phyloP scores from a whole-genome alignment of 2,888 invertebrate species.

The Sialis fuliginosa region DNA sequence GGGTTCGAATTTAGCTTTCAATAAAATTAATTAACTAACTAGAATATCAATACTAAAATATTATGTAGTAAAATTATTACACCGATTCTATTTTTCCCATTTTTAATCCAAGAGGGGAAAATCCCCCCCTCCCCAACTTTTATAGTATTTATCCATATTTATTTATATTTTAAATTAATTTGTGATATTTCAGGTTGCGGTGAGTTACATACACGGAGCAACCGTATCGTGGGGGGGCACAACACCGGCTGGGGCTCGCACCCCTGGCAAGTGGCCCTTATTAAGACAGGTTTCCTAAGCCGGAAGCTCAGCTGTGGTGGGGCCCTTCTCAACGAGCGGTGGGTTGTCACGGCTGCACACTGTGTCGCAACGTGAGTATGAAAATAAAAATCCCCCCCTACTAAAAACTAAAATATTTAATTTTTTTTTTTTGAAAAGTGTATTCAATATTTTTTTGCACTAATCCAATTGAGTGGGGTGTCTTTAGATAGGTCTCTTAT shows the following conservation, averaged over 20 bases:
- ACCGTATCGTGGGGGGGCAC: slow-evolving; percentile 83
- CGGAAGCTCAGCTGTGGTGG: slow-evolving; percentile 87
- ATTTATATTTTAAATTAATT: slow-evolving; percentile 5
- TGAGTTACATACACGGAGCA: slow-evolving; percentile 69
- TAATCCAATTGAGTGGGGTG: no score
- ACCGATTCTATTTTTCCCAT: no score
- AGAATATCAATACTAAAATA: no score
- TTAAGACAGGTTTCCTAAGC: slow-evolving; percentile 77
- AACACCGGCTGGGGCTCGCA: slow-evolving; percentile 80
- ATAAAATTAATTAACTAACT: no score
- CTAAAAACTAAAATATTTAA: not conserved
- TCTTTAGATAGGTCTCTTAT: not conserved
- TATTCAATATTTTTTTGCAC: no score
- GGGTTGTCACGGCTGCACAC: slow-evolving; percentile 86
- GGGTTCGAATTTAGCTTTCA: no score
- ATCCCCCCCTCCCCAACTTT: not conserved
- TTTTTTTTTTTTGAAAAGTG: no score
- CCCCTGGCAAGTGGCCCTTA: slow-evolving; percentile 88
- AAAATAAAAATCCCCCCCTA: not conserved
- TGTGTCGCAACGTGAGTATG: slow-evolving; percentile 74
- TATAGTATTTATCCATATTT: no score
- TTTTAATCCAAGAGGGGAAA: not conserved
- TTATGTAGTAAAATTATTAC: no score
- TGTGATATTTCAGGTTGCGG: slow-evolving; percentile 58
- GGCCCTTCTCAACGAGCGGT: slow-evolving; percentile 72